Percentiles rank a stretch among this genome's conserved stretches.
These are phyloP conservation scores for Achlya flavicornis DNA, from an alignment of 2,888 invertebrate species.

Conservation along the genomic window DNA sequence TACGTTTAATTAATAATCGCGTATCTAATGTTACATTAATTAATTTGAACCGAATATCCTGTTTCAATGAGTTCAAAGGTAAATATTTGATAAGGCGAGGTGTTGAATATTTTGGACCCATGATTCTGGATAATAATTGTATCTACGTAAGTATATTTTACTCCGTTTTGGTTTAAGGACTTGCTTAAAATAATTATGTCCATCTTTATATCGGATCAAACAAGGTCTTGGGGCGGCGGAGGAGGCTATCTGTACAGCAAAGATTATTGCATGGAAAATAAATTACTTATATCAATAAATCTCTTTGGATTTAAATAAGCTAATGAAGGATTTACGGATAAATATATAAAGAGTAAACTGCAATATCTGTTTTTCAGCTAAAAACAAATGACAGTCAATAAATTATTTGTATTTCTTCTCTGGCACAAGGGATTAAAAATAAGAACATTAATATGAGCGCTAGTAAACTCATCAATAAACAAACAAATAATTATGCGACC, in stretches of 20 bases:
- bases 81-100: slow-evolving; percentile 9
- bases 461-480: background rate
- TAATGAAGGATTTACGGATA: too few species aligned
- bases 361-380: too few species aligned
- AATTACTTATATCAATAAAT: too few species aligned
- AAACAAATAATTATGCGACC: background rate
- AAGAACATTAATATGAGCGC: background rate
- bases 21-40: background rate
- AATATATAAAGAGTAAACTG: too few species aligned
- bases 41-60: background rate
- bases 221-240: too few species aligned
- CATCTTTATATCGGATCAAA: too few species aligned
- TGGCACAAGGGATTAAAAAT: background rate
- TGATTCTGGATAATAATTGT: background rate
- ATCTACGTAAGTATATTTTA: background rate
- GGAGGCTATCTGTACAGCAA: too few species aligned
- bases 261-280: too few species aligned
- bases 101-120: background rate
- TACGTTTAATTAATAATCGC: background rate
- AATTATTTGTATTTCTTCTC: background rate
- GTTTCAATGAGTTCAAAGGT: background rate
- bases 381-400: too few species aligned
- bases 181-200: too few species aligned
- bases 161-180: too few species aligned
- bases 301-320: too few species aligned